Evolutionary conservation across 2,888 invertebrate species (phyloP).

Genomic region (Norana najaformis): DNA sequence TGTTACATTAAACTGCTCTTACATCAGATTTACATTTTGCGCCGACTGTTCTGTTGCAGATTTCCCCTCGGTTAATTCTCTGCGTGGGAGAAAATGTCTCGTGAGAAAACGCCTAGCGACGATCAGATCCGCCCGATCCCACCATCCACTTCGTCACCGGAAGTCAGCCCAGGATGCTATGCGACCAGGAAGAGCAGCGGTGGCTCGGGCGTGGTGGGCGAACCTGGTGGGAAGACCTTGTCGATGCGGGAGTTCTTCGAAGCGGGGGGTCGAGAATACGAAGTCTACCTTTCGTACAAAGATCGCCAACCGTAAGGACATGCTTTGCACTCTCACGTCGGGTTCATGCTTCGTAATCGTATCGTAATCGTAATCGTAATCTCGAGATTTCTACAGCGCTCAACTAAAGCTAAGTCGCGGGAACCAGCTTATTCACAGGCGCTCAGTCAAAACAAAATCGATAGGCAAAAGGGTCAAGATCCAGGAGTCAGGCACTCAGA

Average conservation of each 20-base stretch:
- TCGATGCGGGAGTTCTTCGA: slow-evolving; percentile 44
- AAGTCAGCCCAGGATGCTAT: background rate
- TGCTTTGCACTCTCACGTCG: background rate
- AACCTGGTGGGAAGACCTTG: slow-evolving; percentile 10
- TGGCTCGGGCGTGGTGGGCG: background rate
- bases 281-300: slow-evolving; percentile 40
- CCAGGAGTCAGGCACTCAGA: too few species aligned
- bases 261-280: slow-evolving; percentile 43
- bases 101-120: slow-evolving; percentile 1
- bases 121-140: background rate
- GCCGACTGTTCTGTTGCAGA: background rate
- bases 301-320: slow-evolving; percentile 25
- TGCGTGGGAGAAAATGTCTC: background rate
- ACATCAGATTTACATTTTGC: background rate
- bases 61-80: background rate
- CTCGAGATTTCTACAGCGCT: background rate
- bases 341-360: too few species aligned
- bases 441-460: too few species aligned
- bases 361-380: too few species aligned
- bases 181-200: background rate
- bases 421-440: too few species aligned
- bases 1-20: too few species aligned
- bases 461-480: too few species aligned
- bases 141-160: background rate
- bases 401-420: too few species aligned